phyloP scores from a whole-genome alignment of 2,113 vertebrate genomes.

The Passer domesticus region DNA sequence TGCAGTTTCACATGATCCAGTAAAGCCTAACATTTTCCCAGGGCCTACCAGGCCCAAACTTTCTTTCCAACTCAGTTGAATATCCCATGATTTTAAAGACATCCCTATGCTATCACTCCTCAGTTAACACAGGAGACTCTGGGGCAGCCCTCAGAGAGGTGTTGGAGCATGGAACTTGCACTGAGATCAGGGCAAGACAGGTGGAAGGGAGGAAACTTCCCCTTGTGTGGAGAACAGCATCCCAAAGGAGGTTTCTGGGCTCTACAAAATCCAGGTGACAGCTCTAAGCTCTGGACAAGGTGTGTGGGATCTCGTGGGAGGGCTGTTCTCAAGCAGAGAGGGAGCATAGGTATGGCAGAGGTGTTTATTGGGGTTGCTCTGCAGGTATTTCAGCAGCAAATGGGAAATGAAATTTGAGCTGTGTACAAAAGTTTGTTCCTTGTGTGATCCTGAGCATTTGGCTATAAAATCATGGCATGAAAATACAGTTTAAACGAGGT shows the following conservation, averaged over 20 bases:
- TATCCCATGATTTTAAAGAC: too few relatives aligned
- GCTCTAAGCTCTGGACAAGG: background rate
- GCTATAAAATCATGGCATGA: background rate
- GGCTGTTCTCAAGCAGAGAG: background rate
- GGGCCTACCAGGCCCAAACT: too few relatives aligned
- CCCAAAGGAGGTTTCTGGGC: background rate
- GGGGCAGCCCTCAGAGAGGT: background rate
- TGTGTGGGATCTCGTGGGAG: background rate
- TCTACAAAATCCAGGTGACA: background rate
- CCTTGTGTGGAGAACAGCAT: background rate
- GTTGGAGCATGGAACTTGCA: background rate
- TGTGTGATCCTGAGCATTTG: background rate
- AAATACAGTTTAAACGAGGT: background rate
- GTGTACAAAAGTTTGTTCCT: background rate
- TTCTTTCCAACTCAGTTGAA: too few relatives aligned
- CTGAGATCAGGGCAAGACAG: background rate
- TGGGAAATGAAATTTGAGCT: background rate
- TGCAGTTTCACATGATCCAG: too few relatives aligned
- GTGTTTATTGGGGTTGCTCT: background rate
- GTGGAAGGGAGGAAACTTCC: background rate
- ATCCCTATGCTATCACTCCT: too few relatives aligned
- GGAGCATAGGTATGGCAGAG: rapidly evolving
- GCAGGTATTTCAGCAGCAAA: background rate
- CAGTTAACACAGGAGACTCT: background rate
- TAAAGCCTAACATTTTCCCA: too few relatives aligned